A percentile compares a stretch with the other conserved stretches of the same genome.
These are phyloP conservation scores for Xylophagus ater DNA, from an alignment of 2,888 invertebrate genomes.

Conservation along the genomic window DNA sequence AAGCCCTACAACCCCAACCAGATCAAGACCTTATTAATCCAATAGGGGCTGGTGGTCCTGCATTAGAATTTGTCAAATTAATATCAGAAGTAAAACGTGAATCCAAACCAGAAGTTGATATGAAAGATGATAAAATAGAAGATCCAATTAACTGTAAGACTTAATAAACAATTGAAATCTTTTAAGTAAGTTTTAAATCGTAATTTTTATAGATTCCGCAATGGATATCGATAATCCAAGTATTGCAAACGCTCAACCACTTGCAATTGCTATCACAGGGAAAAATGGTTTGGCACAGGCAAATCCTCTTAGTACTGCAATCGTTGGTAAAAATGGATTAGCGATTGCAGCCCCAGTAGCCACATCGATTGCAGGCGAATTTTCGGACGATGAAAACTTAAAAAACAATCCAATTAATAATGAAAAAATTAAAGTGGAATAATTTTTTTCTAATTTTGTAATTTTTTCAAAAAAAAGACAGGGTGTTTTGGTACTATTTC, in stretches of 20 bases:
- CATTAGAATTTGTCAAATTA: conserved; percentile 22
- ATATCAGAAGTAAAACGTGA: conserved; percentile 26
- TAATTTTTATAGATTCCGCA: conserved; percentile 18
- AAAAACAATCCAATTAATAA: background rate
- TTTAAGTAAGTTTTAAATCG: background rate
- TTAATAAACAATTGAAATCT: too few relatives aligned
- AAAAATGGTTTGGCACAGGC: conserved; percentile 42
- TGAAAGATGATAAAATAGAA: background rate
- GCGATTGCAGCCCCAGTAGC: conserved; percentile 42
- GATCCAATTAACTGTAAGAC: background rate
- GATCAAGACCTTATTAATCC: background rate
- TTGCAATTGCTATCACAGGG: conserved; percentile 42
- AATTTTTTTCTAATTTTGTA: background rate
- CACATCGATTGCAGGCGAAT: conserved; percentile 40
- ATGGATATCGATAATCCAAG: conserved; percentile 36
- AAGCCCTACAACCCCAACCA: conserved; percentile 5
- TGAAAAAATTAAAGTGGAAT: background rate
- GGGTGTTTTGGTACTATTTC: too few relatives aligned
- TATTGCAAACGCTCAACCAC: conserved; percentile 41
- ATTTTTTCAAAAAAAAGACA: too few relatives aligned
- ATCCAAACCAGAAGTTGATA: background rate
- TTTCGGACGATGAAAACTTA: background rate
- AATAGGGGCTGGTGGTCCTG: background rate
- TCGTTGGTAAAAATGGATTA: conserved; percentile 41
- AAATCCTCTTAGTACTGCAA: conserved; percentile 41